A percentile compares a stretch with the other conserved stretches of the same genome.
phyloP scores from a whole-genome alignment of 2,797 vertebrate genomes.

The Mico argentatus region DNA sequence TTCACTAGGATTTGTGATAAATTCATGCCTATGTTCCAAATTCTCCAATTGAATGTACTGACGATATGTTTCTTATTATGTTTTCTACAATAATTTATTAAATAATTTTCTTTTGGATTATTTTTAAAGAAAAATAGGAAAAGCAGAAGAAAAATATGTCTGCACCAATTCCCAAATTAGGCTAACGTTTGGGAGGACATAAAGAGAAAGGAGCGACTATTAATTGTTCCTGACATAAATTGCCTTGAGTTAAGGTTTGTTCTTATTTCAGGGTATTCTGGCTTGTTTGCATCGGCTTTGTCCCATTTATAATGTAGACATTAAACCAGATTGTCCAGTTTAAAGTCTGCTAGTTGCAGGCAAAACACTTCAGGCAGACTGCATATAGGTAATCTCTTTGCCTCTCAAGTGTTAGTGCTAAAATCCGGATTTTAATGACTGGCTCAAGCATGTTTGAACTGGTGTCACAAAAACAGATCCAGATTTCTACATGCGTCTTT shows the following conservation, averaged over 20 bases:
- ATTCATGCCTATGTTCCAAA: neutral
- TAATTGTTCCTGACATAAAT: neutral
- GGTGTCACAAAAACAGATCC: slow-evolving; percentile 31
- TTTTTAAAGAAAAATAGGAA: neutral
- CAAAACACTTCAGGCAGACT: slow-evolving; percentile 25
- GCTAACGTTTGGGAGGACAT: neutral
- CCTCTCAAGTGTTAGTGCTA: slow-evolving; percentile 19
- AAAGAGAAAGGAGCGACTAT: neutral
- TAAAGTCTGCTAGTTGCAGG: slow-evolving; percentile 23
- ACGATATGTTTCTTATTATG: neutral
- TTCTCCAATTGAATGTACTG: neutral
- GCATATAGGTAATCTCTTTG: neutral
- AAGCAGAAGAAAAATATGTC: neutral
- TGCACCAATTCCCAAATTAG: neutral
- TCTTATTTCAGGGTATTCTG: slow-evolving; percentile 36
- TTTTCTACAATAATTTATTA: neutral
- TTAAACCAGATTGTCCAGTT: slow-evolving; percentile 12
- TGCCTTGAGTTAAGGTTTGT: neutral
- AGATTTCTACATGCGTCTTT: slow-evolving; percentile 31
- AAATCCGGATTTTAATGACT: slow-evolving; percentile 51
- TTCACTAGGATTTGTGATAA: neutral
- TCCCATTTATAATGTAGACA: slow-evolving; percentile 29
- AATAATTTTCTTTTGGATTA: neutral
- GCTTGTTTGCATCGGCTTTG: neutral
- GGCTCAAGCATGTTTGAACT: neutral